A percentile compares a stretch with the other conserved stretches of the same genome.
Evolutionary conservation across 2,888 invertebrate species (phyloP).

Genomic region (Eretmocerus hayati): DNA sequence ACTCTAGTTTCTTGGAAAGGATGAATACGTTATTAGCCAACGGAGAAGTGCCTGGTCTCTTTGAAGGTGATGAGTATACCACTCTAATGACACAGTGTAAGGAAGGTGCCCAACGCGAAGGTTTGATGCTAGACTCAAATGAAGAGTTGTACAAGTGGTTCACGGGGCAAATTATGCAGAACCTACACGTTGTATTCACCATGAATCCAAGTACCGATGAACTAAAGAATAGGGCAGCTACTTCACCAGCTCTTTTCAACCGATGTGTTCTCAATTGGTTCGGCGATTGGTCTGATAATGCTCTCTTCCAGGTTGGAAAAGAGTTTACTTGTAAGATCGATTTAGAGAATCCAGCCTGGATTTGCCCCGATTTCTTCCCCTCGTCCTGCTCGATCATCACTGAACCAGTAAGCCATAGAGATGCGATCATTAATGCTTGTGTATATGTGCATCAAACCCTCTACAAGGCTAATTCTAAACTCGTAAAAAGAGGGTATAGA

Average conservation of each 20-base stretch:
- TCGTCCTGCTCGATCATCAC: constrained; percentile 73
- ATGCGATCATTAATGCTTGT: constrained; percentile 97
- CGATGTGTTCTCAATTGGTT: constrained; percentile 99
- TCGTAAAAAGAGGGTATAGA: constrained; percentile 86
- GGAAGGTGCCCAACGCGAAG: constrained; percentile 96
- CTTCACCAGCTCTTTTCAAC: constrained; percentile 98
- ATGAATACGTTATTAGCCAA: constrained; percentile 99
- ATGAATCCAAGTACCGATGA: constrained; percentile 99
- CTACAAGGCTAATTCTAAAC: constrained; percentile 85
- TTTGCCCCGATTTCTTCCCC: constrained; percentile 85
- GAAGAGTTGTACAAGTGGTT: constrained; percentile 99
- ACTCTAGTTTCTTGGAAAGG: constrained; percentile 96
- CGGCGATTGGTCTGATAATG: constrained; percentile 98
- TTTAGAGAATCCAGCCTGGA: constrained; percentile 80
- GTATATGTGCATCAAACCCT: constrained; percentile 98
- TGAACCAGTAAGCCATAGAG: constrained; percentile 74
- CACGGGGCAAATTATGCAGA: constrained; percentile 97
- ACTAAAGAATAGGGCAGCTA: constrained; percentile 95
- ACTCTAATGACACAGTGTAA: constrained; percentile 99
- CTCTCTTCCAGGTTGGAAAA: constrained; percentile 89
- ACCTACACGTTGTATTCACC: constrained; percentile 98
- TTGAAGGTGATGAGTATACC: constrained; percentile 96
- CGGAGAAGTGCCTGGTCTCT: constrained; percentile 93
- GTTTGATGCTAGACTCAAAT: constrained; percentile 94
- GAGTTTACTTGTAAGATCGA: constrained; percentile 96